Base-by-base conservation (phyloP, 2,797 vertebrate species). In the Periparus ater region DNA sequence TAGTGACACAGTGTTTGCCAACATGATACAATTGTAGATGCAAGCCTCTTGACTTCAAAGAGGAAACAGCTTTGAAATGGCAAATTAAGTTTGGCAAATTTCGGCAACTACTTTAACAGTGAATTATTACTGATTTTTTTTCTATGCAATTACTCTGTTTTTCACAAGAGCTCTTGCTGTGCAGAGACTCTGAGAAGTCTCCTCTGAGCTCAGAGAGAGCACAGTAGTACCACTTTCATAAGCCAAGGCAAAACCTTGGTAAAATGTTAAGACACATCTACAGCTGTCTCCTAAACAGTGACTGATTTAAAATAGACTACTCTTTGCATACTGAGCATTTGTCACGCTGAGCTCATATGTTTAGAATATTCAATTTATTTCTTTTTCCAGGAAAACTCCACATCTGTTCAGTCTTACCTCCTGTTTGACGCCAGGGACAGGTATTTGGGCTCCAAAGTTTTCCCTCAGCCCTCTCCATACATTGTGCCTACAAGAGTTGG, bases 1-100 rank as follows among this genome's bases (percentile, higher is more conserved):
- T 80, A 79, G 63, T 87, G 93, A 71, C 25, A 34, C 27, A 67
- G 50, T 88, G 77, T 95, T 93, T 84, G 85, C 80, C 82, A 91
- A 93, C 80, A 79, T 1, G 8, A 57, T 48, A 74, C 4, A 50
- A 78, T 60, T 2, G 1, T 70, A 78, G 53, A 88, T 45, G 20
- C 10, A 51, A 67, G 32, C 44, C 23, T 85, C 67, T 88, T 58
- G 79, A 70, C 77, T 79, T 91, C 48, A 36, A 65, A 91, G 54
- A 61, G 45, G n/a, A 92, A 94, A 71, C 34, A 79, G 78, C 55
- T 94, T 76, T 92, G 77, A 89, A 92, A 92, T 30, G 36, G 65
- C 57, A 89, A 87, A 81, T 67, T 38, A 81, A 79, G 22, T 94
- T 87, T 20, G 32, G 63, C 30, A 91, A 82, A 95, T 76, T 70